Evolutionary conservation across 2,888 invertebrate species (phyloP), one percentile per base, ranked within the genome.

Genomic region (Andrena praecox): DNA sequence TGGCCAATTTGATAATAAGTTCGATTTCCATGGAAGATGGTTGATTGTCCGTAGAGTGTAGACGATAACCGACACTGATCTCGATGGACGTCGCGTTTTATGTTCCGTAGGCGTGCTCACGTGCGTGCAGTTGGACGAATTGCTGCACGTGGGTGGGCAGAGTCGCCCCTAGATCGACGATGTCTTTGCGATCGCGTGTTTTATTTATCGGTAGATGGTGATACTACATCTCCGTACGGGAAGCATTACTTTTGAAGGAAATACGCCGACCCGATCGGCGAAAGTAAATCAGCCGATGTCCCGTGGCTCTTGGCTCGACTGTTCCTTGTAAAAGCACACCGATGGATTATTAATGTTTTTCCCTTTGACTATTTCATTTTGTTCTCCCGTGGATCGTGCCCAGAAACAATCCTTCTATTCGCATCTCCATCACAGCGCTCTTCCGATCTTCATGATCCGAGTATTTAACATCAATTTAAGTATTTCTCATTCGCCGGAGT

Each of bases 101-200:
- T 68, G 20, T 6, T 16, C 56, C 76, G 83, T 84, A 82, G 83
- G 77, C 83, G 83, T 84, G 33, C 27, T 73, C 27, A 73, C 77
- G 83, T 71, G 70, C 74, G 78, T 60, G 82, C 24, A 27, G 33
- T 33, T 56, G 73, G 64, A 76, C 82, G 79, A 86, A 86, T 79
- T 59, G 78, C 59, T 42, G 78, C 72, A 72, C 79, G 87, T 87
- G 85, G 87, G 87, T 82, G 87, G 89, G 59, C 77, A 72, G 50
- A 27, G 60, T 77, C 71, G 63, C 64, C 42, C 68, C 66, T 76
- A 71, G 75, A 86, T 86, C 85, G 70, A 35, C 62, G 72, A 82
- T 80, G 71, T 71, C 70, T 77, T 77, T 66, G 68, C 42, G 79
- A 83, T 80, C 73, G 63, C 64, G 66, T 64, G 77, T 74, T 85